Percentiles rank a stretch among this genome's conserved stretches.
phyloP scores from a whole-genome alignment of 2,113 vertebrate species.

The Sinocyclocheilus maitianheensis region DNA sequence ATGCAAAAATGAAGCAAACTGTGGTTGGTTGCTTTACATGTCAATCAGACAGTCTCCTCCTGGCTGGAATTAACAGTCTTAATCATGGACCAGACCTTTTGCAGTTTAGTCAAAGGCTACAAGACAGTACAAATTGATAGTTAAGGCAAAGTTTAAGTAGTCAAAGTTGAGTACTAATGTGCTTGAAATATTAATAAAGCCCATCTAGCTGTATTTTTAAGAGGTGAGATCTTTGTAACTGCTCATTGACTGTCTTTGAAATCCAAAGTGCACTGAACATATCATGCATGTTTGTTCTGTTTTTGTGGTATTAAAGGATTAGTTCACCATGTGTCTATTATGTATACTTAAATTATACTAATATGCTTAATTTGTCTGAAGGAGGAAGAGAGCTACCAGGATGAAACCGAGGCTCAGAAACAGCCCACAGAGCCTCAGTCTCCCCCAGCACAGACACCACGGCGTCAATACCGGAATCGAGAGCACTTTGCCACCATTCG shows the following conservation, averaged over 20 bases:
- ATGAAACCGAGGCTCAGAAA: slow-evolving; percentile 83
- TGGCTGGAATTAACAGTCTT: background rate
- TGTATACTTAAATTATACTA: background rate
- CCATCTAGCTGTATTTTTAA: background rate
- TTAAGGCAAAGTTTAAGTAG: background rate
- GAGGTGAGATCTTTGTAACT: background rate
- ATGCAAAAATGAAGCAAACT: background rate
- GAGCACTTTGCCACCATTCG: slow-evolving; percentile 99
- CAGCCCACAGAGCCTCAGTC: slow-evolving; percentile 86
- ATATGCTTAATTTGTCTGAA: slow-evolving; percentile 59
- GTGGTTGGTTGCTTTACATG: background rate
- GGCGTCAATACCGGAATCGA: slow-evolving; percentile 91
- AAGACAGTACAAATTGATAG: background rate
- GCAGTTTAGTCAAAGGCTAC: background rate
- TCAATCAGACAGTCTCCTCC: background rate
- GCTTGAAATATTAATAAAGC: background rate
- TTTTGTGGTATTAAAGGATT: slow-evolving; percentile 3
- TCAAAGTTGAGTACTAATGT: background rate
- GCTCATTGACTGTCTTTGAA: background rate
- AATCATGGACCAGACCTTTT: background rate
- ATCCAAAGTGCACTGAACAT: background rate
- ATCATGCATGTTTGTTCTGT: background rate
- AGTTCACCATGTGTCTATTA: too few relatives aligned
- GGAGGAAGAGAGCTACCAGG: slow-evolving; percentile 87
- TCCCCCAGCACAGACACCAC: slow-evolving; percentile 84